A percentile compares a stretch with the other conserved stretches of the same genome.
Evolutionary conservation across 2,113 vertebrate species (phyloP).

Genomic region (Nycticryphes semicollaris): DNA sequence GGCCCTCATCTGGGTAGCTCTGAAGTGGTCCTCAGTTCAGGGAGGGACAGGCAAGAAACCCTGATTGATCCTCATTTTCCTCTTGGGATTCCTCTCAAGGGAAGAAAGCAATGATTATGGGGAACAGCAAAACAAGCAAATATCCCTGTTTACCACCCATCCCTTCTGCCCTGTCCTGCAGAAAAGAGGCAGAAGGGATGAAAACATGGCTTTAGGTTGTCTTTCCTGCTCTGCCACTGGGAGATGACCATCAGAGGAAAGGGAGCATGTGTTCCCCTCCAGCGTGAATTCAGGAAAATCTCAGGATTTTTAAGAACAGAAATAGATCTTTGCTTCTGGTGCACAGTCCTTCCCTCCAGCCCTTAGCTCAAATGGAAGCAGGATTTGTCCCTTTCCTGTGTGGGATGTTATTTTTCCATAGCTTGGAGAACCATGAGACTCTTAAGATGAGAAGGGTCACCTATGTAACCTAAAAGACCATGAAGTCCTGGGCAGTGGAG

Average conservation of each 20-base stretch:
- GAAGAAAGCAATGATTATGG: background rate
- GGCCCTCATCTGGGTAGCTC: background rate
- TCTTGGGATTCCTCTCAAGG: background rate
- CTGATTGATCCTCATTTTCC: background rate
- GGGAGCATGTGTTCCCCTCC: background rate
- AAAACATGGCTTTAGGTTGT: background rate
- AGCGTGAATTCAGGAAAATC: background rate
- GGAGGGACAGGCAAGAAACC: background rate
- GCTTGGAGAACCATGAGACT: background rate
- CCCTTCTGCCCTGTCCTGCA: background rate
- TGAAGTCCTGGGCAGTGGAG: background rate
- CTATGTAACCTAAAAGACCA: background rate
- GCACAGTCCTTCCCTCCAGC: background rate
- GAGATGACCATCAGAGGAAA: background rate
- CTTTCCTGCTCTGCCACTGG: background rate
- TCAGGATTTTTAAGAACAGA: background rate
- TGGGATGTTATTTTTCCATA: background rate
- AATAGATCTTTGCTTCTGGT: background rate
- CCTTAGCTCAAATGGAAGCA: background rate
- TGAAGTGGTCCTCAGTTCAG: background rate
- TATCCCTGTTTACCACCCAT: background rate
- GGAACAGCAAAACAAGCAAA: background rate
- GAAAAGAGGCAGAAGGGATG: background rate
- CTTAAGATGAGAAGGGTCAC: background rate
- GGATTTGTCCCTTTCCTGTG: background rate